These are phyloP conservation scores for Ramphastos sulfuratus DNA, from an alignment of 2,113 vertebrate species.

Conservation along the genomic window DNA sequence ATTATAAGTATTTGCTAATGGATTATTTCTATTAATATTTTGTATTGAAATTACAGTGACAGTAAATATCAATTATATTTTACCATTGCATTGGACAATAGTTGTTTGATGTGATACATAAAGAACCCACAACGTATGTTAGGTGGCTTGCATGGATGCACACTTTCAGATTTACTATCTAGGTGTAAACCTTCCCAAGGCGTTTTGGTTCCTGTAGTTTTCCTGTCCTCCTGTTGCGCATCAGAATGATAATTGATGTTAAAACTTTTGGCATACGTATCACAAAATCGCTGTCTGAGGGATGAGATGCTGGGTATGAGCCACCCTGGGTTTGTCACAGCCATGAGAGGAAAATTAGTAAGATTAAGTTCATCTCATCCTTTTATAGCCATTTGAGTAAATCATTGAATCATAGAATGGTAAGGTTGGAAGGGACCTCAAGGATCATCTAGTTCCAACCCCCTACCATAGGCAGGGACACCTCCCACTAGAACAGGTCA, in stretches of 20 bases:
- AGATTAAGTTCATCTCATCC: not conserved
- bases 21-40: not conserved
- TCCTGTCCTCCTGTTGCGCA: not conserved
- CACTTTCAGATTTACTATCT: not conserved
- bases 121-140: not conserved
- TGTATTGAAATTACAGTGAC: not conserved
- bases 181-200: not conserved
- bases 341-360: not conserved
- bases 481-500: no score
- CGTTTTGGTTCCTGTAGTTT: not conserved
- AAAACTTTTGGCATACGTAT: not conserved
- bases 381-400: not conserved
- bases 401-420: not conserved
- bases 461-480: no score
- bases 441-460: no score
- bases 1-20: not conserved
- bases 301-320: not conserved
- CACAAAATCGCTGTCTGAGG: not conserved
- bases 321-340: not conserved
- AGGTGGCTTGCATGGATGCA: not conserved
- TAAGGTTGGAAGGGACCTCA: no score
- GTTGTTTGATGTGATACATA: not conserved
- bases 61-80: not conserved
- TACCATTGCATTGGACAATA: not conserved
- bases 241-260: not conserved